These are phyloP conservation scores for Brachyrhaphis roseni DNA, from an alignment of 2,797 vertebrate species.

Conservation along the genomic window DNA sequence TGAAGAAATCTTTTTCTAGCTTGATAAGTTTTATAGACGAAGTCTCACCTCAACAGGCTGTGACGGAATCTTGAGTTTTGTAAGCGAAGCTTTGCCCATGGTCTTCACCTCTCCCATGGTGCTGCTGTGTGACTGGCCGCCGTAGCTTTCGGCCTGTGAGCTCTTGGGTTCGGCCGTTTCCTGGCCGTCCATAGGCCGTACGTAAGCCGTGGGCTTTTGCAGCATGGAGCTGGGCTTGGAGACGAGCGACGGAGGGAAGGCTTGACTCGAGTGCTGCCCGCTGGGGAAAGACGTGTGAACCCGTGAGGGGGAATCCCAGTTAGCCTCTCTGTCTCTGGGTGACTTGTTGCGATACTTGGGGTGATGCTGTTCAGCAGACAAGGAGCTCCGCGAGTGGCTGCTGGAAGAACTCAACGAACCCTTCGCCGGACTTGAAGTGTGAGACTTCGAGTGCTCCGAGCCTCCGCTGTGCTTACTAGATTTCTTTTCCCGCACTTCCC, in stretches of 20 bases:
- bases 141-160: conserved; percentile 90
- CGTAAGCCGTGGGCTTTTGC: conserved; percentile 99
- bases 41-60: conserved; percentile 90
- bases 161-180: conserved; percentile 95
- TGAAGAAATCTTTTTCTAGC: not conserved
- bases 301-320: conserved; percentile 96
- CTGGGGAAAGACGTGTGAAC: conserved; percentile 90
- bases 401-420: conserved; percentile 84
- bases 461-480: conserved; percentile 87
- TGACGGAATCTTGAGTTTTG: conserved; percentile 97
- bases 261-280: conserved; percentile 91
- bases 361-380: conserved; percentile 91
- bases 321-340: conserved; percentile 92
- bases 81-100: conserved; percentile 92
- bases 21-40: not conserved
- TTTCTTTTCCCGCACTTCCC: conserved; percentile 89
- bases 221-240: conserved; percentile 95
- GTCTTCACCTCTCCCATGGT: conserved; percentile 92
- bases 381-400: conserved; percentile 85
- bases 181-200: conserved; percentile 98
- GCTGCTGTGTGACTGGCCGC: conserved; percentile 88
- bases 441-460: conserved; percentile 92
- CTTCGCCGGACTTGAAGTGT: conserved; percentile 91
- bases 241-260: conserved; percentile 96
- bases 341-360: conserved; percentile 95